A percentile compares a stretch with the other conserved stretches of the same genome.
These are phyloP conservation scores for Sphaerodactylus townsendi DNA, from an alignment of 2,113 vertebrate genomes.

Conservation along the genomic window DNA sequence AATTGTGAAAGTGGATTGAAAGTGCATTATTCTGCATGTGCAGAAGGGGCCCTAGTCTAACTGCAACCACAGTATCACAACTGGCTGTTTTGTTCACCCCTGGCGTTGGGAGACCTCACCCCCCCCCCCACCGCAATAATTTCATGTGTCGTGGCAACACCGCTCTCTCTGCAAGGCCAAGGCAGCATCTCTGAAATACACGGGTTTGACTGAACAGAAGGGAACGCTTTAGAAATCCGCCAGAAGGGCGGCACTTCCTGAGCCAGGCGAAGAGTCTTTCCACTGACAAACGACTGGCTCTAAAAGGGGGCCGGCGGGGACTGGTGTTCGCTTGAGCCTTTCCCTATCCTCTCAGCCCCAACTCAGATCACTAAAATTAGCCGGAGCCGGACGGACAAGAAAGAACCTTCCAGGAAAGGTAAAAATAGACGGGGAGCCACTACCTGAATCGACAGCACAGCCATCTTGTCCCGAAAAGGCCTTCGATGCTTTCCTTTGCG, in stretches of 20 bases:
- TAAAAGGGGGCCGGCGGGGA: too few species aligned
- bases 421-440: background rate
- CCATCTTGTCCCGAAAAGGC: background rate
- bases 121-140: background rate
- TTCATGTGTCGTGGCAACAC: background rate
- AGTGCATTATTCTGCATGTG: too few species aligned
- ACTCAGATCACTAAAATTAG: background rate
- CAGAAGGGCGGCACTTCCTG: background rate
- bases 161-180: background rate
- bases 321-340: background rate
- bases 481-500: fast-evolving
- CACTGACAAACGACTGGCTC: too few species aligned
- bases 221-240: background rate
- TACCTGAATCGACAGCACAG: background rate
- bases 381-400: background rate
- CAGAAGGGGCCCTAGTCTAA: too few species aligned
- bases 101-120: too few species aligned
- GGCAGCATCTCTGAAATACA: too few species aligned
- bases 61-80: too few species aligned
- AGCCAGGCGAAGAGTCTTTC: background rate
- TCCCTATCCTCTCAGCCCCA: too few species aligned
- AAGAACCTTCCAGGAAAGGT: background rate
- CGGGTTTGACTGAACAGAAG: too few species aligned
- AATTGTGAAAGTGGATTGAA: too few species aligned
- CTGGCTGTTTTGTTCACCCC: too few species aligned